Evolutionary conservation across 2,888 invertebrate species (phyloP), one percentile per base, ranked within the genome.

Genomic region (Brachyopa scutellaris): DNA sequence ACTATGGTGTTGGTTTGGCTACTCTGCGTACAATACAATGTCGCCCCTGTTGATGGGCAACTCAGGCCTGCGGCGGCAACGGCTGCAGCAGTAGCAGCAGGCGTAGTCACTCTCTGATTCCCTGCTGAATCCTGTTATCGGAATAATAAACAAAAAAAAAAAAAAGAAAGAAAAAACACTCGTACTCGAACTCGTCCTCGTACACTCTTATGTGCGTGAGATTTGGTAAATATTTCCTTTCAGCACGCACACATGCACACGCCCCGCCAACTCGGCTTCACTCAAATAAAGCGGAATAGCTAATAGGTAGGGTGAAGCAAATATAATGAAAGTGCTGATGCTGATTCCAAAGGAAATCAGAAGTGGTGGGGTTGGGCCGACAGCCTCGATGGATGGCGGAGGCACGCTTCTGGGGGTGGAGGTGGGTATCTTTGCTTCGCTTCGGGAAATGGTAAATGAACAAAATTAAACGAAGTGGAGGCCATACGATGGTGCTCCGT

Each of bases 131-230:
- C 70, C 66, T 77, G 64, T 77, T 82, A 77, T 76, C 77, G 33
- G 82, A 76, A 82, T 82, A 82, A 82, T 82, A 82, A 82, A 82
- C 70, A 82, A 76, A 82, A 82, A 82, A 59, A 66, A n/a, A n/a
- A n/a, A n/a, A n/a, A n/a, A n/a, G n/a, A n/a, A n/a, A n/a, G n/a
- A n/a, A n/a, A n/a, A n/a, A n/a, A n/a, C n/a, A n/a, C n/a, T n/a
- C n/a, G n/a, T n/a, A n/a, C n/a, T n/a, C n/a, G n/a, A n/a, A n/a
- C n/a, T n/a, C n/a, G n/a, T n/a, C n/a, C n/a, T n/a, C n/a, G n/a
- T n/a, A n/a, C n/a, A n/a, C 77, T 59, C 82, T 77, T 70, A 82
- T 76, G 70, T 66, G 76, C 61, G 82, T 70, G 82, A 76, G 70
- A 82, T 70, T 82, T 57, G 64, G 77, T 76, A 80, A 80, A 80